Evolutionary conservation across 2,113 vertebrate species (phyloP).

Genomic region (Chauna torquata): DNA sequence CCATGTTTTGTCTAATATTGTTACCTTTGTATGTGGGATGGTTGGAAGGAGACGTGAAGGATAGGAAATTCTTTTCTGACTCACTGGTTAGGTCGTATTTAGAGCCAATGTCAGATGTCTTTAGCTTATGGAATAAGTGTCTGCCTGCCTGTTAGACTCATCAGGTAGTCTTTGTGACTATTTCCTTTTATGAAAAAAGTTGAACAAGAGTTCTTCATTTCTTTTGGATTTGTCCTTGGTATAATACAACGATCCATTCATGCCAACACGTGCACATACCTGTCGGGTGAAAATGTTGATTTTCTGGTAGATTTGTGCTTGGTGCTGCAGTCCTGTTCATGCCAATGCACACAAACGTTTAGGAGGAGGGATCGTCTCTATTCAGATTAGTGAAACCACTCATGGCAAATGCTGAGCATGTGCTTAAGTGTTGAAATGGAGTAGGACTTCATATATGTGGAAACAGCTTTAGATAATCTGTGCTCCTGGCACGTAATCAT

Average conservation of each 20-base stretch:
- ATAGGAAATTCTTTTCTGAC: neutral
- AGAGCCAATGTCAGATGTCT: neutral
- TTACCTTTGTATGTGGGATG: accelerated
- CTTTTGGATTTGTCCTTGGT: neutral
- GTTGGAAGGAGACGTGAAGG: neutral
- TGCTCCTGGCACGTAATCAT: neutral
- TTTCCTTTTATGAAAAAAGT: neutral
- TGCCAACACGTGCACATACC: neutral
- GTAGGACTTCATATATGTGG: neutral
- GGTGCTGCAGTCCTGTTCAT: neutral
- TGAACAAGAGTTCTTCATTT: neutral
- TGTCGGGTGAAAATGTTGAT: neutral
- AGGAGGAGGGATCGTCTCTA: neutral
- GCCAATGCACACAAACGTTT: neutral
- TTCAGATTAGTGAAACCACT: neutral
- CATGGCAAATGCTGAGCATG: accelerated
- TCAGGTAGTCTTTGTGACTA: neutral
- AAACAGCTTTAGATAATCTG: neutral
- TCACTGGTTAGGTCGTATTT: neutral
- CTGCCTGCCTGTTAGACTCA: neutral
- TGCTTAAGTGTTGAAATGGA: neutral
- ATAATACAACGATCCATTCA: neutral
- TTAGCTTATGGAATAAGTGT: neutral
- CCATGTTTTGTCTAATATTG: neutral
- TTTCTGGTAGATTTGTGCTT: neutral